These are phyloP conservation scores for Drosophila persimilis DNA, from an alignment of 1,140 invertebrate genomes.

Conservation along the genomic window DNA sequence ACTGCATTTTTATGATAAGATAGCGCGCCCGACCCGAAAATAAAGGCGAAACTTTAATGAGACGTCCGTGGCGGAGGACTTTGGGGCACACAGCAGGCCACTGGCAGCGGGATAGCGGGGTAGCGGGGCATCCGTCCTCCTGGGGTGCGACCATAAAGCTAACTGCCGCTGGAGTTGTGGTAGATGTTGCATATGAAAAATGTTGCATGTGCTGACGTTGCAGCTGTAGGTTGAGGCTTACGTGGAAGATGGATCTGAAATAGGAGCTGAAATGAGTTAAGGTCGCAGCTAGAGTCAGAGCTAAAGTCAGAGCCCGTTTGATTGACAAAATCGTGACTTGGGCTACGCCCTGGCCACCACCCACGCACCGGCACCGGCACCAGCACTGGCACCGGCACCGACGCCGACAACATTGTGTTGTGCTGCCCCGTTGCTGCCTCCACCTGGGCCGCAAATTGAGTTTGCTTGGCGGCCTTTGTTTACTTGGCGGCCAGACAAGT, in stretches of 20 bases:
- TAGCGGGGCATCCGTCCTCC: conserved; percentile 9
- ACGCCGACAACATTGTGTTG: conserved; percentile 20
- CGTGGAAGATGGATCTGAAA: neutral
- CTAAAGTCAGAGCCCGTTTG: neutral
- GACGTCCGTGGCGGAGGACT: conserved; percentile 26
- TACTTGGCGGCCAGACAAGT: conserved; percentile 60
- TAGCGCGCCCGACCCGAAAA: conserved; percentile 47
- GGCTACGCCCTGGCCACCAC: conserved; percentile 24
- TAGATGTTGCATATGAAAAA: too few relatives aligned
- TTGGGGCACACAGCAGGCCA: neutral
- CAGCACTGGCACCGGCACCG: conserved; percentile 32
- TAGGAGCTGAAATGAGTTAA: too few relatives aligned
- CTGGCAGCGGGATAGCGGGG: neutral
- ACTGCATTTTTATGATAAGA: conserved; percentile 78
- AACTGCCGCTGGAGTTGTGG: too few relatives aligned
- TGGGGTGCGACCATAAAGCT: conserved; percentile 52
- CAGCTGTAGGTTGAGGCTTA: neutral
- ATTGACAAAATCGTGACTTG: conserved; percentile 53
- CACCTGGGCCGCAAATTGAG: conserved; percentile 53
- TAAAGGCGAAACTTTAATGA: conserved; percentile 67
- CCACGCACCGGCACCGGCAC: conserved; percentile 29
- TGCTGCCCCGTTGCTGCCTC: conserved; percentile 5
- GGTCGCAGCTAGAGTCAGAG: neutral
- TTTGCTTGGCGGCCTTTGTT: conserved; percentile 50
- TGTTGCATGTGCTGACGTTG: too few relatives aligned